A percentile compares a stretch with the other conserved stretches of the same genome.
phyloP scores from a whole-genome alignment of 2,888 invertebrate species.

The Frankliniella fusca region DNA sequence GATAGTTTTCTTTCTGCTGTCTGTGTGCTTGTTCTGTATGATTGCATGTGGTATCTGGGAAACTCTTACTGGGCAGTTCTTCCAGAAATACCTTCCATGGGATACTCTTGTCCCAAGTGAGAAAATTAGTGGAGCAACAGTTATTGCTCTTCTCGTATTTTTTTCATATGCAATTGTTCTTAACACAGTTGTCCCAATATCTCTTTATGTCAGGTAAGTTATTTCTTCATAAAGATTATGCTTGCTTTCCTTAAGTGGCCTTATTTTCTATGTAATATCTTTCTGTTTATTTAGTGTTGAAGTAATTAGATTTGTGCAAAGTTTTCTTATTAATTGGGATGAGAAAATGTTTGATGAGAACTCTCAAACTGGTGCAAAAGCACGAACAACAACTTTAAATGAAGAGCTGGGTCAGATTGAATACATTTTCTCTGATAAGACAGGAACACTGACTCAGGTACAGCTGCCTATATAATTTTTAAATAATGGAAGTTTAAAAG shows the following conservation, averaged over 20 bases:
- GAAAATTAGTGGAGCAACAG: constrained; percentile 74
- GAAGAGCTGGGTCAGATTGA: constrained; percentile 99
- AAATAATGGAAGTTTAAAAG: not conserved
- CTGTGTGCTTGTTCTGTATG: constrained; percentile 96
- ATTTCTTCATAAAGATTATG: constrained; percentile 30
- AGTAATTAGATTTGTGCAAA: constrained; percentile 96
- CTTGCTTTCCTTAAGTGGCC: not conserved
- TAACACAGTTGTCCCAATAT: constrained; percentile 99
- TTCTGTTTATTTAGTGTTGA: constrained; percentile 54
- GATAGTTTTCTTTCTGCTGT: constrained; percentile 97
- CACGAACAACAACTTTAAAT: constrained; percentile 95
- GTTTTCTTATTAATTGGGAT: constrained; percentile 99
- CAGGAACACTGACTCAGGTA: constrained; percentile 90
- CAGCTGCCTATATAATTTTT: constrained; percentile 1
- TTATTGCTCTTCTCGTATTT: constrained; percentile 94
- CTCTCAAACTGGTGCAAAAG: constrained; percentile 86
- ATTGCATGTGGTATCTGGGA: constrained; percentile 98
- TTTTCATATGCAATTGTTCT: constrained; percentile 99
- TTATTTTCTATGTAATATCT: no score
- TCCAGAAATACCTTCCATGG: constrained; percentile 85
- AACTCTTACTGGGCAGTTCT: constrained; percentile 83
- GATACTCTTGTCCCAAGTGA: constrained; percentile 84
- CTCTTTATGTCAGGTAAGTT: constrained; percentile 88
- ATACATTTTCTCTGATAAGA: constrained; percentile 99
- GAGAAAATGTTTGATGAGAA: constrained; percentile 94